Percentiles rank a stretch among this genome's conserved stretches.
Evolutionary conservation across 2,888 invertebrate genomes (phyloP).

Genomic region (Parascotia fuliginaria): DNA sequence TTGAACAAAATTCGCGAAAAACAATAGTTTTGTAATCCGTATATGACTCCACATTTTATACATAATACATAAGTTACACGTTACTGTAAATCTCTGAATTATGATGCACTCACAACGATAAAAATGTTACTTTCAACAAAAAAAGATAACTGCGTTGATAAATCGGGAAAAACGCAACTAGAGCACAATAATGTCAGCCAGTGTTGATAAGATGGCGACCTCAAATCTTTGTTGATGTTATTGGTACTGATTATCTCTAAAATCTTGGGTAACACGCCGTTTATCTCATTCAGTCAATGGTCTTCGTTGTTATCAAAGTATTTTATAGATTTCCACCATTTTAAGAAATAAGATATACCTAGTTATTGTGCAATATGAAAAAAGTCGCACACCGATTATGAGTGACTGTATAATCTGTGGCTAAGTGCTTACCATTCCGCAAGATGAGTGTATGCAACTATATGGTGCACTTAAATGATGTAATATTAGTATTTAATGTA

Average conservation of each 20-base stretch:
- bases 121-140: constrained; percentile 4
- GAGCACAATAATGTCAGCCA: constrained; percentile 18
- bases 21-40: too few relatives aligned
- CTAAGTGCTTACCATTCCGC: too few relatives aligned
- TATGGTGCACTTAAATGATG: too few relatives aligned
- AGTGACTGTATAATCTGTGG: too few relatives aligned
- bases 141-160: constrained; percentile 30
- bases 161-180: constrained; percentile 27
- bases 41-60: background rate
- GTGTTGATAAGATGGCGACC: constrained; percentile 26
- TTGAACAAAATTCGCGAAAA: too few relatives aligned
- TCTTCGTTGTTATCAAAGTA: background rate
- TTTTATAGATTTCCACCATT: too few relatives aligned
- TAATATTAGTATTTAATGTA: too few relatives aligned
- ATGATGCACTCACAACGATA: background rate
- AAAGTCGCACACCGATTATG: too few relatives aligned
- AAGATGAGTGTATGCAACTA: too few relatives aligned
- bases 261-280: constrained; percentile 13
- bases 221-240: constrained; percentile 35
- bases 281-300: background rate
- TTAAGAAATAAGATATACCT: too few relatives aligned
- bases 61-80: too few relatives aligned
- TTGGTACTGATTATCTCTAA: constrained; percentile 26
- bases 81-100: background rate
- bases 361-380: too few relatives aligned